These are phyloP conservation scores for Trematomus bernacchii DNA, from an alignment of 2,797 vertebrate species.

Conservation along the genomic window DNA sequence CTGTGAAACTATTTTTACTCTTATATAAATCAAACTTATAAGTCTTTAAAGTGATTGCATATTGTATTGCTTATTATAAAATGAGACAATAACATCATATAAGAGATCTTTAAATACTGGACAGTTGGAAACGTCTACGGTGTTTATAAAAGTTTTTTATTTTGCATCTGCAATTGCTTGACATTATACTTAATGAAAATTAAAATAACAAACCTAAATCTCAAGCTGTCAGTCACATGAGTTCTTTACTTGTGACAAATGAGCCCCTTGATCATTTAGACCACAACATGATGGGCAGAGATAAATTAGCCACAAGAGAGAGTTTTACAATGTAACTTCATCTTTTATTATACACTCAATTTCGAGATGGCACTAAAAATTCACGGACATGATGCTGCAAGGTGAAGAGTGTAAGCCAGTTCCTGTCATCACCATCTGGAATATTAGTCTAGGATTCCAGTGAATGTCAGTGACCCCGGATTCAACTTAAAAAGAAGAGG, in stretches of 20 bases:
- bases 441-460: constrained; percentile 87
- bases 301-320: neutral
- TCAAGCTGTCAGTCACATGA: neutral
- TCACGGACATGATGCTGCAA: constrained; percentile 66
- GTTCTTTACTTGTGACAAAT: constrained; percentile 4
- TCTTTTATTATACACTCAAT: neutral
- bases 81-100: neutral
- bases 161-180: neutral
- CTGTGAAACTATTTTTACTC: neutral
- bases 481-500: constrained; percentile 81
- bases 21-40: constrained; percentile 11
- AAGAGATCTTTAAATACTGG: neutral
- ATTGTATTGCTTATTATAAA: neutral
- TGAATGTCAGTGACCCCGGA: constrained; percentile 83
- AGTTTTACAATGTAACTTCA: neutral
- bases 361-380: constrained; percentile 7
- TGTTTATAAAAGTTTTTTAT: neutral
- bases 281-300: neutral
- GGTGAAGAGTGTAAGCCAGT: constrained; percentile 78
- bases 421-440: constrained; percentile 87
- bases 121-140: neutral
- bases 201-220: neutral
- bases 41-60: neutral
- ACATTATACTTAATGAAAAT: constrained; percentile 5
- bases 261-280: constrained; percentile 4